Evolutionary conservation across 2,113 vertebrate genomes (phyloP).

Genomic region (Suricata suricatta): DNA sequence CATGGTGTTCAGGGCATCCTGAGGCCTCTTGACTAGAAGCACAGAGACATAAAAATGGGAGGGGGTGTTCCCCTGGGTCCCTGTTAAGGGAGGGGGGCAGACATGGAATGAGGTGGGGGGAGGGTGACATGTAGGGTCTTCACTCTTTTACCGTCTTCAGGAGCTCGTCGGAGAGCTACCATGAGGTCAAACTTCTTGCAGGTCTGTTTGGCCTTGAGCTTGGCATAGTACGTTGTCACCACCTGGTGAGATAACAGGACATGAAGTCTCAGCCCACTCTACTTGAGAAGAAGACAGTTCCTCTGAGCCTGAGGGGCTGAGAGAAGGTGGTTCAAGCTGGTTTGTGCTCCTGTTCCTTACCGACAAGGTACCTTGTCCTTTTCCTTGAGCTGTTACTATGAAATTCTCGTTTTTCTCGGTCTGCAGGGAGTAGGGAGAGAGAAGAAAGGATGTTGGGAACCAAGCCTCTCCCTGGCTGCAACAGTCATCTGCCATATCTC

Average conservation of each 20-base stretch:
- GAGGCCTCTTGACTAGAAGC: conserved; percentile 74
- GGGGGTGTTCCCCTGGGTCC: rapidly evolving
- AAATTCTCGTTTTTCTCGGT: conserved; percentile 74
- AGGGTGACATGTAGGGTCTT: not conserved
- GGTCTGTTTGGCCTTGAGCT: conserved; percentile 60
- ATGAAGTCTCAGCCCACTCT: not conserved
- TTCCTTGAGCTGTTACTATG: conserved; percentile 57
- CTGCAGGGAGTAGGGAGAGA: not conserved
- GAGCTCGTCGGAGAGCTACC: conserved; percentile 72
- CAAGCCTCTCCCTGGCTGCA: not conserved
- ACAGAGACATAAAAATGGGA: not conserved
- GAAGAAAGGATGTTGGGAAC: not conserved
- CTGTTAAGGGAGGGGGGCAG: not conserved
- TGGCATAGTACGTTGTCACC: conserved; percentile 68
- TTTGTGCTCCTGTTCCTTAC: conserved; percentile 17
- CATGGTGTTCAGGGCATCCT: conserved; percentile 51
- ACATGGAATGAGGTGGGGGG: no score
- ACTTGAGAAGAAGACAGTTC: not conserved
- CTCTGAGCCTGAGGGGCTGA: rapidly evolving
- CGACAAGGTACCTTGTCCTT: conserved; percentile 76
- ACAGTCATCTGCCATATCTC: not conserved
- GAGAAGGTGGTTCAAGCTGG: not conserved
- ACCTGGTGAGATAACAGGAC: not conserved
- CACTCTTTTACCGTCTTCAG: conserved; percentile 5
- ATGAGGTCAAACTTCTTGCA: conserved; percentile 88